Base-by-base conservation (phyloP, 2,113 vertebrate species). In the Myrmophylax atrothorax region DNA sequence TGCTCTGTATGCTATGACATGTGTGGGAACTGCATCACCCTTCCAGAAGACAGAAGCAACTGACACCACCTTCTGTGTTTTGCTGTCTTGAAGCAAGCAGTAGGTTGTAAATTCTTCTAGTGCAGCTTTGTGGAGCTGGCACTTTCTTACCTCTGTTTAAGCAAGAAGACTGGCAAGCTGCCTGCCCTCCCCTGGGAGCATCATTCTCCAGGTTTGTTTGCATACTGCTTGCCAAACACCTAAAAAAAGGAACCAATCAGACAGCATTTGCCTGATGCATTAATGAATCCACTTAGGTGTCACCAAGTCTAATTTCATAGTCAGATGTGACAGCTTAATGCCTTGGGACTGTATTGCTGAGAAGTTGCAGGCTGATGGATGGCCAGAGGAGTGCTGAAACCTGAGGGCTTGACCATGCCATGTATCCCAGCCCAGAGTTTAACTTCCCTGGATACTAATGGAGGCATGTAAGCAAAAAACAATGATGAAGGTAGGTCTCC, bases 281-380 rank as follows among this genome's bases (percentile, higher is more conserved):
- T 96, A 93, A 96, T 94, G 81, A 96, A 95, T 94, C 96, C 94
- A 64, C 88, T 92, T 92, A 89, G 73, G 66, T 84, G 80, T 88
- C 73, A 82, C 84, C 79, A 89, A 67, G 81, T 52, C 82, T 87
- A 80, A 94, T 86, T 93, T 90, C 76, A 76, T 89, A 91, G 73
- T 53, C 42, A 84, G 94, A 66, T 50, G 59, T 79, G 87, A 77
- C 87, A 84, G 76, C 33, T 88, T 70, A 63, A 70, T 75, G 60
- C 67, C 84, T 77, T 1, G 19, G 49, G 82, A 60, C 60, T n/a
- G 76, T 75, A 80, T n/a, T 77, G 58, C 78, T 52, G 42, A 44
- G 76, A 79, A 90, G 56, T 64, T 80, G 55, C 24, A 49, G 52
- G 42, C 53, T 83, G 84, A 64, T 80, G 67, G 76, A 80, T 86